A percentile compares a stretch with the other conserved stretches of the same genome.
Evolutionary conservation across 2,888 invertebrate genomes (phyloP).

Genomic region (Megastigmus dorsalis): DNA sequence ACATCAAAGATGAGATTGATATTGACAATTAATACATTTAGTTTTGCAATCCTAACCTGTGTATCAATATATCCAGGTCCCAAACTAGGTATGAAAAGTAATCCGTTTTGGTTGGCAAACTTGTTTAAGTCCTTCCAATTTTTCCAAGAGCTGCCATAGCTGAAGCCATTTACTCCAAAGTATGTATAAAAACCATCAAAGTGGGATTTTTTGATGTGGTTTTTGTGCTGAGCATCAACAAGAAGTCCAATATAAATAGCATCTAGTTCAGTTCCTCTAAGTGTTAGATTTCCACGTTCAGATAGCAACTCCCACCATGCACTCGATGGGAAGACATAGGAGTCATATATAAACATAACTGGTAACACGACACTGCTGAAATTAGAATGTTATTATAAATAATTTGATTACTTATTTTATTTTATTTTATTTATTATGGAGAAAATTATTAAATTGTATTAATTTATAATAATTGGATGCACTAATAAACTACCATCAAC

Average conservation of each 20-base stretch:
- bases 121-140: slow-evolving; percentile 77
- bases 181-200: slow-evolving; percentile 81
- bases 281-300: slow-evolving; percentile 73
- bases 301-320: slow-evolving; percentile 77
- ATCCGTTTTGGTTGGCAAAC: slow-evolving; percentile 77
- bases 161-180: slow-evolving; percentile 80
- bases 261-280: slow-evolving; percentile 77
- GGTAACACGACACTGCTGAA: slow-evolving; percentile 73
- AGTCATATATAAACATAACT: slow-evolving; percentile 81
- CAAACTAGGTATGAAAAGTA: slow-evolving; percentile 81
- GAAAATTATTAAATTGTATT: neutral
- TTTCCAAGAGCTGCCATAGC: slow-evolving; percentile 80
- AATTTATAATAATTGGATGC: neutral
- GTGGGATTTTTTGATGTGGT: slow-evolving; percentile 76
- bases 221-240: slow-evolving; percentile 77
- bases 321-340: slow-evolving; percentile 76
- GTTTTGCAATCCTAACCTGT: too few species aligned
- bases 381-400: slow-evolving; percentile 16
- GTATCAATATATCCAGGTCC: slow-evolving; percentile 84
- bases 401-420: too few species aligned
- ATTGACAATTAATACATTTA: too few species aligned
- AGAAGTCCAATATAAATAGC: slow-evolving; percentile 79
- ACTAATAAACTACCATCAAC: neutral
- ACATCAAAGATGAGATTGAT: too few species aligned
- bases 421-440: too few species aligned